Evolutionary conservation across 2,113 vertebrate species (phyloP), one percentile per base, ranked within the genome.

Genomic region (Rhinolophus sinicus): DNA sequence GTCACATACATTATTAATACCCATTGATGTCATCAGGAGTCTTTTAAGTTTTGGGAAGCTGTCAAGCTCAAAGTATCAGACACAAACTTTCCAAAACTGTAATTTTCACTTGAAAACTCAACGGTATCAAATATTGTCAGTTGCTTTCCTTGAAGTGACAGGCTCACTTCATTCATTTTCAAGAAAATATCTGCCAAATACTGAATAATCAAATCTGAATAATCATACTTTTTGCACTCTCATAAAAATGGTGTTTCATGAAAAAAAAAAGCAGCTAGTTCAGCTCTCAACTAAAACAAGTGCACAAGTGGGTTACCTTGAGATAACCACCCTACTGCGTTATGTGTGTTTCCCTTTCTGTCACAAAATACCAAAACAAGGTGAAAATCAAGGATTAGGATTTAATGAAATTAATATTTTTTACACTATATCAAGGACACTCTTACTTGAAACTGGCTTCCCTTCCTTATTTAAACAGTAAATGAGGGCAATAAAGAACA

Each of bases 101-200:
- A 24, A 56, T 92, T 82, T 90, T 93, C 54, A 92, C 33, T 52
- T 95, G 60, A 86, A 93, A 94, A 52, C 9, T 81, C 82, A 73
- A 50, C 64, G 40, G 22, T 52, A 90, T 78, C 70, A 88, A 94
- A 92, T 30, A 80, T 2, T 28, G 14, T 88, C 64, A 73, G 72
- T 8, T 93, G 65, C 69, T 81, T 88, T 78, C 89, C 38, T 93
- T 70, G 28, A 94, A 91, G 77, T 44, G 28, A 72, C 54, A 95
- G 67, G 77, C 30, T 88, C 38, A 58, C 14, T 60, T 80, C 24
- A 82, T 54, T 95, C 60, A 81, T 38, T 44, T 92, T 93, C 70
- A 84, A 90, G 35, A 94, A 94, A 90, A 78, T 69, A 67, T 21
- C 75, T 85, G 67, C 69, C 56, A 84, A 88, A 78, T 80, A 94